Conservation (phyloP, 2,113 vertebrate genomes). For the Macaca fascicularis region T2T-MFA8v1.1 NC_088378.1:128201001-128201500, state of each 20-base stretch:
- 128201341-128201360: neutral
- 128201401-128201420: conserved; percentile 29
- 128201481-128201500: conserved; percentile 25
- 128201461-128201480: neutral
- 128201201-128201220: conserved; percentile 44
- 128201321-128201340: conserved; percentile 61
- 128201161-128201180: conserved; percentile 63
- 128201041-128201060: conserved; percentile 38
- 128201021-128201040: neutral
- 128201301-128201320: neutral
- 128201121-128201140: neutral
- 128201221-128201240: conserved; percentile 9
- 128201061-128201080: neutral
- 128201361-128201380: conserved; percentile 26
- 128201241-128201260: conserved; percentile 23
- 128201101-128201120: neutral
- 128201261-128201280: conserved; percentile 1
- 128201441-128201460: conserved; percentile 19
- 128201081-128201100: neutral
- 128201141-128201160: neutral
- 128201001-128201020: conserved; percentile 40
- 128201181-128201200: conserved; percentile 30
- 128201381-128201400: conserved; percentile 11
- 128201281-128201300: neutral
- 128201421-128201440: neutral